A percentile compares a stretch with the other conserved stretches of the same genome.
These are phyloP conservation scores for Tachycineta bicolor DNA, from an alignment of 2,113 vertebrate genomes.

Conservation along the genomic window DNA sequence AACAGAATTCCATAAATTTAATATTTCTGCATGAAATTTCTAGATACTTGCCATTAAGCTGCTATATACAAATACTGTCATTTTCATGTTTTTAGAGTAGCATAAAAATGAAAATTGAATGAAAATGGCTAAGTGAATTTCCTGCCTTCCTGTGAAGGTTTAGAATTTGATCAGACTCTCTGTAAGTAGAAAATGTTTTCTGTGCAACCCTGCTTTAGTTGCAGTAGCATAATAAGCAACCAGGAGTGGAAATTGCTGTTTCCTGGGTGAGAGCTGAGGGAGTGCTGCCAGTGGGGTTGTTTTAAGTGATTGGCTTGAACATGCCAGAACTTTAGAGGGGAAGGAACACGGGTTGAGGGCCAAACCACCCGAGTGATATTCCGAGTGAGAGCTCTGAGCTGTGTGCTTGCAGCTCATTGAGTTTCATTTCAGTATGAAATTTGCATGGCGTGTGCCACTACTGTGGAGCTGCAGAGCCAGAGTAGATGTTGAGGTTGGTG, in stretches of 20 bases:
- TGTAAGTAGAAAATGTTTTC: background rate
- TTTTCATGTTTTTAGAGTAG: background rate
- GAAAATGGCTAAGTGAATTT: background rate
- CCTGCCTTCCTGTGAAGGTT: background rate
- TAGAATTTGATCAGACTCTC: background rate
- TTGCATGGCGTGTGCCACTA: background rate
- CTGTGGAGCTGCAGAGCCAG: background rate
- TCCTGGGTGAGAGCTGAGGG: background rate
- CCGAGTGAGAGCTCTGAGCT: background rate
- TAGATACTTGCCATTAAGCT: background rate
- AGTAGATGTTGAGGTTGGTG: background rate
- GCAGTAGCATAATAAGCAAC: background rate
- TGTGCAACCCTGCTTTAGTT: background rate
- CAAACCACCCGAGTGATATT: fast-evolving
- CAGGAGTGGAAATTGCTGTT: background rate
- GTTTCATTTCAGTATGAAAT: background rate
- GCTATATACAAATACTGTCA: background rate
- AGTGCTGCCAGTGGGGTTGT: background rate
- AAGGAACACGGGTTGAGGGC: background rate
- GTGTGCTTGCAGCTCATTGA: background rate
- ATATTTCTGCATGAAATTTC: background rate
- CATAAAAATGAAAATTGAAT: background rate
- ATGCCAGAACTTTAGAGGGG: background rate
- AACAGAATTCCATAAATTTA: background rate
- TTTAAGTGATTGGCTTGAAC: background rate